Evolutionary conservation across 2,113 vertebrate genomes (phyloP).

Genomic region (Rhinopomastus cyanomelas): DNA sequence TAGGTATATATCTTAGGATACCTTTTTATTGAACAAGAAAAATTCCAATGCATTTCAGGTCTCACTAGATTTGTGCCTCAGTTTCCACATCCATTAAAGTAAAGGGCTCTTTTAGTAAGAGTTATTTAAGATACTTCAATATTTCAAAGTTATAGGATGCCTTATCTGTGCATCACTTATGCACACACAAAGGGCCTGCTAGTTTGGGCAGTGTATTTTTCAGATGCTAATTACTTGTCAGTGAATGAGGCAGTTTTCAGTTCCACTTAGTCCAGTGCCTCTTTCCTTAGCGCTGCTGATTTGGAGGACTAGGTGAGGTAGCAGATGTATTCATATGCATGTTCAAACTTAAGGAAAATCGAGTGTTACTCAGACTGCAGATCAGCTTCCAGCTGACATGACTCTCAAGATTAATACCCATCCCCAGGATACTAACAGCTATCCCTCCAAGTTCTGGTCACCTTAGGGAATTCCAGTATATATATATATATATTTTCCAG

Average conservation of each 20-base stretch:
- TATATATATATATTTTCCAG: not conserved
- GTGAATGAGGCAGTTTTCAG: not conserved
- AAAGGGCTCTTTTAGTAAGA: not conserved
- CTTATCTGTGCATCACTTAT: not conserved
- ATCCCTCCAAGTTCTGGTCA: not conserved
- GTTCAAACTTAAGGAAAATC: not conserved
- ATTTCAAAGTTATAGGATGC: not conserved
- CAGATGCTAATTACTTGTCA: not conserved
- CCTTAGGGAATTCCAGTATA: not conserved
- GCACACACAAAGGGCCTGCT: not conserved
- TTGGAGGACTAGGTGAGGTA: not conserved
- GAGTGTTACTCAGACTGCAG: not conserved
- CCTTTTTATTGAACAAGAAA: not conserved
- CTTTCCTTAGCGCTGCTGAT: not conserved
- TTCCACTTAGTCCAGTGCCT: not conserved
- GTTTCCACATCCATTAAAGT: not conserved
- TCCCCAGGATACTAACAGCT: not conserved
- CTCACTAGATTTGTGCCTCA: not conserved
- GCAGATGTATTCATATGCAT: not conserved
- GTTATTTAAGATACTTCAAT: not conserved
- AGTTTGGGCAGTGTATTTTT: not conserved
- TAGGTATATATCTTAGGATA: not conserved
- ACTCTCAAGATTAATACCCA: not conserved
- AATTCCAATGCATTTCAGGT: not conserved
- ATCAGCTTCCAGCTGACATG: not conserved